Evolutionary conservation across 2,888 invertebrate genomes (phyloP), one percentile per base, ranked within the genome.

Genomic region (Drosophila mettleri): DNA sequence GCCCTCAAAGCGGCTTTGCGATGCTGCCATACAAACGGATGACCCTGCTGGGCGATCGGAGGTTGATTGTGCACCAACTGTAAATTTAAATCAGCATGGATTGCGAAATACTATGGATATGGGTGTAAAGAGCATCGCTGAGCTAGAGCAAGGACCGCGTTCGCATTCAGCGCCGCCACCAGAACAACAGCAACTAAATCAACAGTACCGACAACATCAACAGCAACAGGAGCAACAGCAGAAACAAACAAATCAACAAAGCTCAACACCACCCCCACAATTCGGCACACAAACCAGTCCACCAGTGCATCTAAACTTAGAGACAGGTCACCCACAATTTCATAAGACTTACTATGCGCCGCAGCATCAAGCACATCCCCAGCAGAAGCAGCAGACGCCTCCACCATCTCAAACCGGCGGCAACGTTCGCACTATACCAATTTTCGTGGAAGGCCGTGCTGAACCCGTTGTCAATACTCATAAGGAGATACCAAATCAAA

Each of bases 371-470:
- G 87, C 91, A 69, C 77, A 77, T 48, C 85, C 84, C 22, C 83
- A 78, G 24, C 82, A 88, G 41, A 89, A 90, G 63, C 83, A 89
- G 74, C 89, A 87, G 41, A 86, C 90, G 24, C 89, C 89, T n/a
- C 81, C 91, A 59, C 86, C 86, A 0, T 88, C 90, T 8, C 89
- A 90, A 73, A 90, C 91, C n/a, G 90, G 91, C 33, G 89, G 81
- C 36, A 90, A 88, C 81, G 95, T 97, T 49, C 94, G 97, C 69
- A 96, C 96, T 87, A 97, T 97, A 92, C 97, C 97, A 22, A 97
- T 97, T 73, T 96, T 96, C 89, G 96, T 97, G 0, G 97, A 98
- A 92, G 97, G 97, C 8, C 93, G 97, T 55, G 96, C 96, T 82
- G 95, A 96, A 87, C 96, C 97, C 0, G 94, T 97, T 16, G 93